Evolutionary conservation across 2,113 vertebrate genomes (phyloP).

Genomic region (Pachypanchax playfairii): DNA sequence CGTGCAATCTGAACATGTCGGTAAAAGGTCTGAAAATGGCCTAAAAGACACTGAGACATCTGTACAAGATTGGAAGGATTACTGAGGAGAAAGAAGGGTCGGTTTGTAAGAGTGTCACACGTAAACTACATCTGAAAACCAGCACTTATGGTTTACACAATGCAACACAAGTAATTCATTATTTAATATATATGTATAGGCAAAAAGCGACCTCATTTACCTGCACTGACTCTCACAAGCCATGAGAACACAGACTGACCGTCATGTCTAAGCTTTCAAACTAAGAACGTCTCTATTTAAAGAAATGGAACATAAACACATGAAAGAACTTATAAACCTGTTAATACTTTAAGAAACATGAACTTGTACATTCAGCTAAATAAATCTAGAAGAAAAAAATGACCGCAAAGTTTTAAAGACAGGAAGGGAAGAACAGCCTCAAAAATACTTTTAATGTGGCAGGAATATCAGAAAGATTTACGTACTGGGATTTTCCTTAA

Average conservation of each 20-base stretch:
- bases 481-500: neutral
- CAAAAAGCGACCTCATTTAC: too few relatives aligned
- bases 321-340: neutral
- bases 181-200: too few relatives aligned
- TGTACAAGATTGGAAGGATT: slow-evolving; percentile 45
- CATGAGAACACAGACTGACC: too few relatives aligned
- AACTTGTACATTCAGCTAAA: too few relatives aligned
- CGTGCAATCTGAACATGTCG: slow-evolving; percentile 10
- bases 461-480: neutral
- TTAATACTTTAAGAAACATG: too few relatives aligned
- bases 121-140: too few relatives aligned
- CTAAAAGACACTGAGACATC: slow-evolving; percentile 43
- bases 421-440: neutral
- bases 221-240: neutral
- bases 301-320: neutral
- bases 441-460: neutral
- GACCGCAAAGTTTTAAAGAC: too few relatives aligned
- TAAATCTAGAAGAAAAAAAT: neutral
- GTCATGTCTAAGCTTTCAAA: neutral
- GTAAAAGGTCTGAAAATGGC: slow-evolving; percentile 17
- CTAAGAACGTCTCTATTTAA: neutral
- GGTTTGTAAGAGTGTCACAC: too few relatives aligned
- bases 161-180: too few relatives aligned
- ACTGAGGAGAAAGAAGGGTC: slow-evolving; percentile 51
- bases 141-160: too few relatives aligned